Base-by-base conservation (phyloP, 2,888 invertebrate species). In the Tricholauxania praeusta region DNA sequence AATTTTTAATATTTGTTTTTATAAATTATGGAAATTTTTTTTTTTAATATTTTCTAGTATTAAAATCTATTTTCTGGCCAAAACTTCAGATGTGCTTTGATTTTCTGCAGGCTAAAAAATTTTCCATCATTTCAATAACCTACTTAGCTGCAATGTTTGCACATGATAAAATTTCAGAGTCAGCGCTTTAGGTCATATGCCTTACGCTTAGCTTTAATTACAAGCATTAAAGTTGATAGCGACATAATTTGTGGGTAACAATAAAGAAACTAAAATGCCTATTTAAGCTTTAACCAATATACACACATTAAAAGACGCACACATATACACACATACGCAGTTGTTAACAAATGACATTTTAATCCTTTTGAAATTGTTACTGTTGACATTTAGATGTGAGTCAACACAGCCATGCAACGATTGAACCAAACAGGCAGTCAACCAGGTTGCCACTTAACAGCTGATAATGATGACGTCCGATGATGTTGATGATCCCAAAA, bases 281-380 rank as follows among this genome's bases (percentile, higher is more conserved):
- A 15, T 55, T n/a, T 15, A 19, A n/a, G 17, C 17, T 19, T 55
- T 19, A 55, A 55, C 55, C 55, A 55, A 17, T 55, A 19, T n/a
- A 19, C 15, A 4, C 15, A 39, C 55, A 55, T n/a, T 5, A 12
- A 19, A 2, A 57, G 14, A 8, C 22, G 12, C 57, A 64, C 64
- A 51, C 14, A 14, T 12, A 47, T 3, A 15, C 49, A 47, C 10
- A 15, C 49, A 7, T n/a, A 19, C 19, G 12, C 10, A 14, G 7
- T 17, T 39, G 17, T 51, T 51, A 19, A 64, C 64, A 64, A 64
- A 64, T 64, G 64, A 64, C 64, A 51, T 39, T 72, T 72, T 72
- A 75, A 75, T 75, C 72, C 74, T 57, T n/a, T 72, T 53, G 12
- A 64, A 74, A 74, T 72, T 74, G 69, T 52, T 60, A 49, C 68